These are phyloP conservation scores for Eumerus sabulonum DNA, from an alignment of 2,888 invertebrate species.

Conservation along the genomic window DNA sequence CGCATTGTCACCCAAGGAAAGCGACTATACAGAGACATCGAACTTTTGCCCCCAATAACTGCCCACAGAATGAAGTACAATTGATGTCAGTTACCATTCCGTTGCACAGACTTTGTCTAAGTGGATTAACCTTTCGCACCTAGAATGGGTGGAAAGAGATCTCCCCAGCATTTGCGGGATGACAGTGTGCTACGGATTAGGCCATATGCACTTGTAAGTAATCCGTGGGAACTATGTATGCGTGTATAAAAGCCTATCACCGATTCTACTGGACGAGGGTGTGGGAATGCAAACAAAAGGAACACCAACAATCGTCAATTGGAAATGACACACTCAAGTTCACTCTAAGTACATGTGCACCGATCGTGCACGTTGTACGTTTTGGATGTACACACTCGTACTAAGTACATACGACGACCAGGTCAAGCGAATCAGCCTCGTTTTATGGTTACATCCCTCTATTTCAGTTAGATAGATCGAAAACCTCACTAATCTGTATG, in stretches of 20 bases:
- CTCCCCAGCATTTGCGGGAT: constrained; percentile 7
- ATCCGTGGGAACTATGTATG: neutral
- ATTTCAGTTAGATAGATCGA: too few relatives aligned
- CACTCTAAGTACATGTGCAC: constrained; percentile 20
- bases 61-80: constrained; percentile 1
- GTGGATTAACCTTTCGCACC: constrained; percentile 50
- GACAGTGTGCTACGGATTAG: too few relatives aligned
- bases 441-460: constrained; percentile 10
- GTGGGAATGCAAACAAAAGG: too few relatives aligned
- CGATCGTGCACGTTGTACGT: neutral
- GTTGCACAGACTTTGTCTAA: neutral
- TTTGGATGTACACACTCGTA: neutral
- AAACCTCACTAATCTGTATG: too few relatives aligned
- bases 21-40: constrained; percentile 12
- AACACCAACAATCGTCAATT: neutral
- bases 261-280: too few relatives aligned
- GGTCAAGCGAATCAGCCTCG: constrained; percentile 12
- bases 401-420: neutral
- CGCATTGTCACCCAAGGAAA: constrained; percentile 22
- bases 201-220: neutral
- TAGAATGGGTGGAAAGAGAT: constrained; percentile 32
- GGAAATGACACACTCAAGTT: neutral
- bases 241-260: too few relatives aligned
- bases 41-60: constrained; percentile 18
- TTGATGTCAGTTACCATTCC: constrained; percentile 3